Base-by-base conservation (phyloP, 2,888 invertebrate species). In the Zaprionus obscuricornis region DNA sequence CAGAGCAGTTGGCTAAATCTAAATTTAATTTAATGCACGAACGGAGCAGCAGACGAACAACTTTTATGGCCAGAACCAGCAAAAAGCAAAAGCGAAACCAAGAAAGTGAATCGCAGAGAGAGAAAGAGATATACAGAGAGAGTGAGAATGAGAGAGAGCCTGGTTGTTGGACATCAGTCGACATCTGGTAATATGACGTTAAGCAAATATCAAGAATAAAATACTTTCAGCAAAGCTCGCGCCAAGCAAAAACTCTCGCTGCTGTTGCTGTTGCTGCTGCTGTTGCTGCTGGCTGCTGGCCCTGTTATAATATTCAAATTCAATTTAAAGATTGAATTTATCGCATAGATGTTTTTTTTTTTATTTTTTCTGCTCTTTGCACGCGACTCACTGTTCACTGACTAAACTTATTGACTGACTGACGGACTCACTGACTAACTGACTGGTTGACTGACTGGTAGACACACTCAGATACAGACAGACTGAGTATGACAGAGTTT, bases 11-110 rank as follows among this genome's bases (percentile, higher is more conserved):
- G 72, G 75, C 64, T 68, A 76, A 82, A 82, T 82, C 77, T 74
- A 67, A 85, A 82, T 82, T 82, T 85, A 82, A 82, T 82, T 82
- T 82, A 81, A 82, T 85, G 86, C 86, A 79, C 81, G 86, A 77
- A 79, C 66, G 84, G 81, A 76, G 76, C 50, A 76, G 76, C 50
- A 43, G 66, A 43, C 49, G 64, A 59, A 66, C 74, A 85, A 85
- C 64, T 82, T 85, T 74, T 81, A 77, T 62, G 71, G 55, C 55
- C 74, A 45, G 36, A 37, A 56, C 46, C 56, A 63, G 63, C 27
- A 27, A 31, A n/a, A n/a, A n/a, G n/a, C n/a, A n/a, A n/a, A n/a
- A n/a, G n/a, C n/a, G n/a, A n/a, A n/a, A n/a, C n/a, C n/a, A n/a
- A n/a, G n/a, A n/a, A n/a, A n/a, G n/a, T n/a, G n/a, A n/a, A n/a